phyloP scores from a whole-genome alignment of 2,113 vertebrate species.

The Eulemur macaco region DNA sequence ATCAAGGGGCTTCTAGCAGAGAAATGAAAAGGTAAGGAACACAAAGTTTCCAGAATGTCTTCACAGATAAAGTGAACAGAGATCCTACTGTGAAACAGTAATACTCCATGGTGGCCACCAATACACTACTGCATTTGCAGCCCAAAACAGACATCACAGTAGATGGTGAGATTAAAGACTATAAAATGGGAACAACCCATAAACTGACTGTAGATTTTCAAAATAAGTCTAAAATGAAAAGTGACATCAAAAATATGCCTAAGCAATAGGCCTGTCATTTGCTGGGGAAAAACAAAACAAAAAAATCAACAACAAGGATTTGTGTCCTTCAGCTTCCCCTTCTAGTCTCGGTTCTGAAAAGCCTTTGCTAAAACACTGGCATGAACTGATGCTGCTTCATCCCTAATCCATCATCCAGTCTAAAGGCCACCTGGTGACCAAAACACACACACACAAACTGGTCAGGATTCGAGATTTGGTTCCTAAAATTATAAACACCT shows the following conservation, averaged over 20 bases:
- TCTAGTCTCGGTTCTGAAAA: not conserved
- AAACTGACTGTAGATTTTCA: constrained; percentile 16
- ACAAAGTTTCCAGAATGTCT: not conserved
- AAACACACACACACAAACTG: not conserved
- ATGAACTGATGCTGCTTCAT: not conserved
- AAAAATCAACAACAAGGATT: not conserved
- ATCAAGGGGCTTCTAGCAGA: not conserved
- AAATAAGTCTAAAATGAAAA: constrained; percentile 63
- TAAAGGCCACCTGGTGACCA: not conserved
- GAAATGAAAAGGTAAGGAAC: not conserved
- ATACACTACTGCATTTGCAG: not conserved
- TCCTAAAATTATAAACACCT: constrained; percentile 26
- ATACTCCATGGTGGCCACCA: not conserved
- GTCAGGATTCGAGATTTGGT: not conserved
- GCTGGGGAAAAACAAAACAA: not conserved
- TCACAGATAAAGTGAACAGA: not conserved
- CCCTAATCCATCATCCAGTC: not conserved
- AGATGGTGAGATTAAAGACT: not conserved
- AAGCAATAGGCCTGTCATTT: constrained; percentile 58
- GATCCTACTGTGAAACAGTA: not conserved
- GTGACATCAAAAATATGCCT: constrained; percentile 61
- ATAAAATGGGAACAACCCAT: not conserved
- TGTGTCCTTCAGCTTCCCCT: constrained; percentile 66
- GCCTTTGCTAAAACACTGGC: constrained; percentile 21
- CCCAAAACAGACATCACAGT: not conserved